Conservation (phyloP, 2,113 vertebrate species). For the Scytalopus superciliaris region DNA sequence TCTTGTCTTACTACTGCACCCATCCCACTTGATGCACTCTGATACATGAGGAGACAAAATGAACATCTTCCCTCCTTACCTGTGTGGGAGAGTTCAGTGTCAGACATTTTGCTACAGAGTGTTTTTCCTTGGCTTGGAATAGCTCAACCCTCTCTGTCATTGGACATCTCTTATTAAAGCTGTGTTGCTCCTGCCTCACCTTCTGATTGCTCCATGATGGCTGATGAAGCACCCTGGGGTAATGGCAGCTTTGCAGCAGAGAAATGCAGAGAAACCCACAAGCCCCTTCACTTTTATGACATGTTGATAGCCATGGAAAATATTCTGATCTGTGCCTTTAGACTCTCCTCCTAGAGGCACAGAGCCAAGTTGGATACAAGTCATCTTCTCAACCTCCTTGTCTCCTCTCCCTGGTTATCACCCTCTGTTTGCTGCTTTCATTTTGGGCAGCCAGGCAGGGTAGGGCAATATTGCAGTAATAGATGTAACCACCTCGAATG, state of each 20-base stretch:
- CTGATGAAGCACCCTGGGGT: not conserved
- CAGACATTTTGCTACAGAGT: fast-evolving
- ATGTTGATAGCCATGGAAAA: not conserved
- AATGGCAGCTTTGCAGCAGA: not conserved
- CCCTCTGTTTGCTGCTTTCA: not conserved
- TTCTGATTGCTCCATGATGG: not conserved
- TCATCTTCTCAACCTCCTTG: not conserved
- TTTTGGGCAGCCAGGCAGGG: not conserved
- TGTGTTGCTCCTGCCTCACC: not conserved
- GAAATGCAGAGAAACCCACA: not conserved
- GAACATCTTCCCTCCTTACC: not conserved
- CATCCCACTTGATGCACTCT: fast-evolving
- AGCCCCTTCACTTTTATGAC: not conserved
- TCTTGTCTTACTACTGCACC: not conserved
- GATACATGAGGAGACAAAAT: not conserved
- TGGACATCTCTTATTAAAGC: not conserved
- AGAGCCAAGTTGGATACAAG: not conserved
- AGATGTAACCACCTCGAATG: not conserved
- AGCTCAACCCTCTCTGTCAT: not conserved
- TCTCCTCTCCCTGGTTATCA: not conserved
- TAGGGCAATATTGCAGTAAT: not conserved
- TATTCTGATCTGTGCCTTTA: not conserved
- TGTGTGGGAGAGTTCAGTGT: not conserved
- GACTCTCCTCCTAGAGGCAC: not conserved
- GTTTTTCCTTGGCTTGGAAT: not conserved